These are phyloP conservation scores for Malurus leucopterus DNA, from an alignment of 2,797 vertebrate species.

Conservation along the genomic window DNA sequence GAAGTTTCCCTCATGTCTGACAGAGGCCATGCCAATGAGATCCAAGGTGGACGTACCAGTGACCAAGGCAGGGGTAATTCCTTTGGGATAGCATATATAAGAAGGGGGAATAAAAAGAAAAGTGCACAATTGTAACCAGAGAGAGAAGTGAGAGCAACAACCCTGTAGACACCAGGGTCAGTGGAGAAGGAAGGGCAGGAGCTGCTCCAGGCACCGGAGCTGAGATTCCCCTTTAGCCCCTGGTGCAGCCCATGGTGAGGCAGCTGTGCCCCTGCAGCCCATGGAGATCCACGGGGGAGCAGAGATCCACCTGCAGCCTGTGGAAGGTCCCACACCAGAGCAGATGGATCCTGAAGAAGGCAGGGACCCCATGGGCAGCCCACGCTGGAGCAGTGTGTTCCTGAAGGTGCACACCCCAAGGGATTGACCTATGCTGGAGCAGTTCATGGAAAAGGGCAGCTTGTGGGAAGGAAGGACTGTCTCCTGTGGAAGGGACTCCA, in stretches of 20 bases:
- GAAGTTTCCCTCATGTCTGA: neutral
- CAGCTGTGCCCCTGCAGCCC: neutral
- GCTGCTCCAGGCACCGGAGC: neutral
- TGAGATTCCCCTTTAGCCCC: neutral
- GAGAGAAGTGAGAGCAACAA: neutral
- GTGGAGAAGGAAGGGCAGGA: neutral
- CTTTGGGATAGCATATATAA: neutral
- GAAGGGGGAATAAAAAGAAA: neutral
- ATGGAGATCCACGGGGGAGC: neutral
- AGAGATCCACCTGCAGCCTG: neutral
- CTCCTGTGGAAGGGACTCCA: neutral
- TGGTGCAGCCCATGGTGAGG: neutral
- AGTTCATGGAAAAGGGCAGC: neutral
- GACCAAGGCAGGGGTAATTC: rapidly evolving
- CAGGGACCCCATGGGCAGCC: neutral
- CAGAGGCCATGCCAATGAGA: neutral
- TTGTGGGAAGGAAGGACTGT: neutral
- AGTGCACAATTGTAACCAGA: neutral
- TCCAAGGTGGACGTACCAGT: neutral
- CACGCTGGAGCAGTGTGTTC: neutral
- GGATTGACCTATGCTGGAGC: neutral
- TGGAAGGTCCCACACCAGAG: rapidly evolving
- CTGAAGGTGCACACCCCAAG: neutral
- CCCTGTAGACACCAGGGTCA: rapidly evolving
- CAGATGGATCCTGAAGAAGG: neutral